Percentiles rank a stretch among this genome's conserved stretches.
These are phyloP conservation scores for Eulemur coronatus DNA, from an alignment of 2,797 vertebrate species.

Conservation along the genomic window DNA sequence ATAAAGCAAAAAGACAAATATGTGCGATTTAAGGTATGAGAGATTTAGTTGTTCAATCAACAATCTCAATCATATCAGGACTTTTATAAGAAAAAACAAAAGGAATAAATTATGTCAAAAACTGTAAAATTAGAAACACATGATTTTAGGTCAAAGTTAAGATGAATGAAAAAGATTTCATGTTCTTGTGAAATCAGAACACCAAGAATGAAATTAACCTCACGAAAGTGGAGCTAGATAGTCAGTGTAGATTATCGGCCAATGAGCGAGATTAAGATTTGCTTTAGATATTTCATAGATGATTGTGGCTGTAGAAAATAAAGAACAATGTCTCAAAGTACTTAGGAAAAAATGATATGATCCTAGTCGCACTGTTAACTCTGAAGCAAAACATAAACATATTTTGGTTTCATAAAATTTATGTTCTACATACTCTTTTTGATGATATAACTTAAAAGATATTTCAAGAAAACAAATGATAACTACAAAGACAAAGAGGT, in stretches of 20 bases:
- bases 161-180: not conserved
- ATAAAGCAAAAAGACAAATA: not conserved
- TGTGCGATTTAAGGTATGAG: not conserved
- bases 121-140: not conserved
- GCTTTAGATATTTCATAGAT: not conserved
- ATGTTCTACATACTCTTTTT: not conserved
- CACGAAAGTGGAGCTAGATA: fast-evolving
- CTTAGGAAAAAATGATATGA: not conserved
- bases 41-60: not conserved
- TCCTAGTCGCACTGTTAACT: not conserved
- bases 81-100: not conserved
- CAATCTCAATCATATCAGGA: not conserved
- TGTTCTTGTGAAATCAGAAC: not conserved
- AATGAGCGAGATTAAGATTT: not conserved
- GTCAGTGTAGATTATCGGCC: not conserved
- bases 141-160: not conserved
- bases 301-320: fast-evolving
- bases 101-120: not conserved
- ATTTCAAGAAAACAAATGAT: not conserved
- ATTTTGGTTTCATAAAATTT: not conserved
- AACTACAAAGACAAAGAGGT: not conserved
- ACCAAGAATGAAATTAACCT: not conserved
- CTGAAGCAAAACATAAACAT: not conserved
- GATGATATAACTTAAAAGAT: not conserved
- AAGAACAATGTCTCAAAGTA: not conserved